Conservation (phyloP, 2,113 vertebrate species). For the Platichthys stellatus region DNA sequence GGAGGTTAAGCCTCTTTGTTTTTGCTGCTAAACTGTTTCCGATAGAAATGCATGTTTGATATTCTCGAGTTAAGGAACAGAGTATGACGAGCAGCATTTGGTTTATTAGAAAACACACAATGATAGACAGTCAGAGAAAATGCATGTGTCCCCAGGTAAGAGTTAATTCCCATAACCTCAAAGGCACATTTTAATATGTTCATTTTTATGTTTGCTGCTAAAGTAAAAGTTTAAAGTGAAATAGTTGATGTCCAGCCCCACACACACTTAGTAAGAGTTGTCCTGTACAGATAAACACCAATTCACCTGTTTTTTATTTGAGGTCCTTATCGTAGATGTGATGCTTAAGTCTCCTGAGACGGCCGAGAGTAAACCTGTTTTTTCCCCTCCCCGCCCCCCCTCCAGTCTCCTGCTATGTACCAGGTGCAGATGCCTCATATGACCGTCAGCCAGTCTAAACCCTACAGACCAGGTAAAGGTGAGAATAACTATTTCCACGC, state of each 20-base stretch:
- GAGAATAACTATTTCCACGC: constrained; percentile 82
- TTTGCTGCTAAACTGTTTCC: constrained; percentile 44
- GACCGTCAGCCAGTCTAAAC: constrained; percentile 98
- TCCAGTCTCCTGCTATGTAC: constrained; percentile 92
- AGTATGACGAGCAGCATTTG: constrained; percentile 10
- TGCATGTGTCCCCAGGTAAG: constrained; percentile 72
- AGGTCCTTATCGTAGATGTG: neutral
- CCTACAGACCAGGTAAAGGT: constrained; percentile 99
- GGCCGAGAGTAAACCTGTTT: neutral
- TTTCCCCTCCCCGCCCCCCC: constrained; percentile 41
- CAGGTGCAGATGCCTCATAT: constrained; percentile 96
- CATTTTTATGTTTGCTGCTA: neutral
- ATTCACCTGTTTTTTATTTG: neutral
- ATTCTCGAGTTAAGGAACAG: neutral
- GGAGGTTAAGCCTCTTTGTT: constrained; percentile 24
- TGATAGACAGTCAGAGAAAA: constrained; percentile 46
- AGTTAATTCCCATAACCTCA: constrained; percentile 25
- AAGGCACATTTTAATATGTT: neutral
- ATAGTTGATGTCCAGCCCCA: neutral
- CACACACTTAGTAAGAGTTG: neutral
- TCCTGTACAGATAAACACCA: neutral
- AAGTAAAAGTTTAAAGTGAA: constrained; percentile 1
- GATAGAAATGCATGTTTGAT: constrained; percentile 60
- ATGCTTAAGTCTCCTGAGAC: too few relatives aligned
- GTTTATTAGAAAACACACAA: constrained; percentile 1